A percentile compares a stretch with the other conserved stretches of the same genome.
These are phyloP conservation scores for Spheniscus humboldti DNA, from an alignment of 2,797 vertebrate species.

Conservation along the genomic window DNA sequence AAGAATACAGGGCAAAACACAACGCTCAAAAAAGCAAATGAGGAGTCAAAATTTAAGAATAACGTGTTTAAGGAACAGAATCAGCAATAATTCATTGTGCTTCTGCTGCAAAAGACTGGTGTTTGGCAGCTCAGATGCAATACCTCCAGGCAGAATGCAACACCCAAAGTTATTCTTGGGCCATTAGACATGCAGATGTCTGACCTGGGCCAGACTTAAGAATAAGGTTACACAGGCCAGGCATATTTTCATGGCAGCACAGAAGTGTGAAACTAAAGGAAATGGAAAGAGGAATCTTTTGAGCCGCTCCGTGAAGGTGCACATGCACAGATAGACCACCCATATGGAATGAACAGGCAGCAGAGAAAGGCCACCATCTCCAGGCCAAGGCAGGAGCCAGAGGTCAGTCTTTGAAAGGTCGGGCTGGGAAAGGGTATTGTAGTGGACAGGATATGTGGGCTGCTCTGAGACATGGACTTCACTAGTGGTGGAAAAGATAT, in stretches of 20 bases:
- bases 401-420: not conserved
- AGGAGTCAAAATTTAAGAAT: not conserved
- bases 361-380: not conserved
- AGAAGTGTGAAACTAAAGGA: not conserved
- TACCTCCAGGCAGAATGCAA: not conserved
- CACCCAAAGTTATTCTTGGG: not conserved
- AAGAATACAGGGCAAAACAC: not conserved
- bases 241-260: not conserved
- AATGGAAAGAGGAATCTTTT: not conserved
- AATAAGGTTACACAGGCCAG: not conserved
- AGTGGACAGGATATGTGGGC: not conserved
- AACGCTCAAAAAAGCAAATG: not conserved
- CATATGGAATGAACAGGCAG: not conserved
- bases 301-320: not conserved
- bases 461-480: not conserved
- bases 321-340: not conserved
- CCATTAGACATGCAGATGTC: not conserved
- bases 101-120: not conserved
- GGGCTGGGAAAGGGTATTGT: not conserved
- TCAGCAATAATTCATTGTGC: not conserved
- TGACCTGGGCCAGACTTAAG: not conserved
- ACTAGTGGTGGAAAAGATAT: not conserved
- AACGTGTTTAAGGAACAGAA: not conserved
- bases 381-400: not conserved
- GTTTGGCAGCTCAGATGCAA: not conserved